Evolutionary conservation across 1,140 invertebrate genomes (phyloP).

Genomic region (Adelges cooleyi): DNA sequence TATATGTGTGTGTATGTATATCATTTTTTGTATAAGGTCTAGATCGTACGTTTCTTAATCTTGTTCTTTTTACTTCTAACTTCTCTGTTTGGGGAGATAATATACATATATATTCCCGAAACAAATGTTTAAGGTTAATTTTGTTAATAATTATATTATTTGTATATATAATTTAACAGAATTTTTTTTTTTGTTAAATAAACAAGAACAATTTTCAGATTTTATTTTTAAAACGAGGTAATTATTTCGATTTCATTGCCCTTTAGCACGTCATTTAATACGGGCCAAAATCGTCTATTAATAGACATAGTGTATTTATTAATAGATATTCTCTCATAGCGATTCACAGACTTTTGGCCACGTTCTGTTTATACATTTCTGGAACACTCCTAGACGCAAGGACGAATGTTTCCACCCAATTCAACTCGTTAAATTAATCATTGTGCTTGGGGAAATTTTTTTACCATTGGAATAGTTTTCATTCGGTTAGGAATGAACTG

Average conservation of each 20-base stretch:
- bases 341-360: no score
- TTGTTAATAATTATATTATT: neutral
- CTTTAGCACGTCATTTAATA: neutral
- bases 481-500: no score
- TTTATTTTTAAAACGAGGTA: neutral
- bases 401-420: no score
- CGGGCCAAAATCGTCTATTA: constrained; percentile 17
- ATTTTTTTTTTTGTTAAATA: constrained; percentile 2
- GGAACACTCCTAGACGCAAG: no score
- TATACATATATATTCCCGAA: neutral
- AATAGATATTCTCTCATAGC: neutral
- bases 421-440: no score
- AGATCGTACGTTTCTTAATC: constrained; percentile 2
- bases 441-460: no score
- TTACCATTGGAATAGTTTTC: no score
- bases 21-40: neutral
- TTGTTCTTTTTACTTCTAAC: constrained; percentile 20
- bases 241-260: constrained; percentile 8
- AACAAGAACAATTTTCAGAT: constrained; percentile 3
- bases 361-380: no score
- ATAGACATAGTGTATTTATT: constrained; percentile 6
- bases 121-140: neutral
- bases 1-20: neutral
- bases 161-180: constrained; percentile 18
- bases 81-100: neutral